Conservation (phyloP, 1,140 invertebrate species). For the Caenorhabditis elegans region WBcel235 BX284605.5:11254001-11254500, state of each 20-base stretch:
- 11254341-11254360: not conserved
- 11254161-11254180: no score
- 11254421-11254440: not conserved
- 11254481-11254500: not conserved
- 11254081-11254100: not conserved
- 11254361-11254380: slow-evolving; percentile 4
- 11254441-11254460: not conserved
- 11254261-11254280: not conserved
- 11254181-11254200: not conserved
- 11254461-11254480: not conserved
- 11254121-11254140: not conserved
- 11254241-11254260: not conserved
- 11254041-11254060: not conserved
- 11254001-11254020: no score
- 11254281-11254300: not conserved
- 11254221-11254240: not conserved
- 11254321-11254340: not conserved
- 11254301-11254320: not conserved
- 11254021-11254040: not conserved
- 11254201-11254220: not conserved
- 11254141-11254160: not conserved
- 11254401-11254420: not conserved
- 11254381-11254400: not conserved
- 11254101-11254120: not conserved
- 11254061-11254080: not conserved